These are phyloP conservation scores for Doris montereyensis DNA, from an alignment of 2,888 invertebrate species.

Conservation along the genomic window DNA sequence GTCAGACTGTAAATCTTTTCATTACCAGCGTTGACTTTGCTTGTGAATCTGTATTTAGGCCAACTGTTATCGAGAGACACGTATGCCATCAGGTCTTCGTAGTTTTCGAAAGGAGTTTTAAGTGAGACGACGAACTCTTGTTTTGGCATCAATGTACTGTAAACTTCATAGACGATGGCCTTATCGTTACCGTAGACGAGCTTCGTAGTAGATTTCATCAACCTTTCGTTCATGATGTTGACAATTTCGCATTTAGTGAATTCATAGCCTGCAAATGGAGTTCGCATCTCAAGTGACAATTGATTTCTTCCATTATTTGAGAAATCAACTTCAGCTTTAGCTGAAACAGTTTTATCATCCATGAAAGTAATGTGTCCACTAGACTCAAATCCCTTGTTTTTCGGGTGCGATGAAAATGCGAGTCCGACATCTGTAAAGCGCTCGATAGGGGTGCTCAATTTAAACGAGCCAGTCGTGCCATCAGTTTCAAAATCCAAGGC, in stretches of 20 bases:
- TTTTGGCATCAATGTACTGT: constrained; percentile 13
- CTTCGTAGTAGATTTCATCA: not conserved
- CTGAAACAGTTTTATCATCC: constrained; percentile 34
- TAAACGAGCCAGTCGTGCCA: constrained; percentile 22
- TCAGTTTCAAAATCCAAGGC: not conserved
- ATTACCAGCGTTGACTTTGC: constrained; percentile 24
- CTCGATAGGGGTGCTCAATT: constrained; percentile 28
- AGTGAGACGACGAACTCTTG: constrained; percentile 18
- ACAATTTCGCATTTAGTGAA: constrained; percentile 18
- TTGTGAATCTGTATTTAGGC: not conserved
- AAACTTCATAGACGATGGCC: not conserved
- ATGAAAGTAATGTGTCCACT: constrained; percentile 33
- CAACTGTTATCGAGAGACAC: constrained; percentile 20
- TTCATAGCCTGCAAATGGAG: constrained; percentile 18
- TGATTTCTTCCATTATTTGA: not conserved
- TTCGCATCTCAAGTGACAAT: not conserved
- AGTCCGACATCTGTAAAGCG: constrained; percentile 30
- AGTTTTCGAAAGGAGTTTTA: constrained; percentile 30
- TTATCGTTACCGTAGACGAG: not conserved
- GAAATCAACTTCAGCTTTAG: not conserved
- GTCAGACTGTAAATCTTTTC: not conserved
- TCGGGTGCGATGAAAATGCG: constrained; percentile 26
- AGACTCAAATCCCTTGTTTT: constrained; percentile 8
- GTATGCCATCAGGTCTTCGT: constrained; percentile 27
- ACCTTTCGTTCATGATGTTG: not conserved